Base-by-base conservation (phyloP, 2,797 vertebrate genomes). In the Euphonia xanthogaster region DNA sequence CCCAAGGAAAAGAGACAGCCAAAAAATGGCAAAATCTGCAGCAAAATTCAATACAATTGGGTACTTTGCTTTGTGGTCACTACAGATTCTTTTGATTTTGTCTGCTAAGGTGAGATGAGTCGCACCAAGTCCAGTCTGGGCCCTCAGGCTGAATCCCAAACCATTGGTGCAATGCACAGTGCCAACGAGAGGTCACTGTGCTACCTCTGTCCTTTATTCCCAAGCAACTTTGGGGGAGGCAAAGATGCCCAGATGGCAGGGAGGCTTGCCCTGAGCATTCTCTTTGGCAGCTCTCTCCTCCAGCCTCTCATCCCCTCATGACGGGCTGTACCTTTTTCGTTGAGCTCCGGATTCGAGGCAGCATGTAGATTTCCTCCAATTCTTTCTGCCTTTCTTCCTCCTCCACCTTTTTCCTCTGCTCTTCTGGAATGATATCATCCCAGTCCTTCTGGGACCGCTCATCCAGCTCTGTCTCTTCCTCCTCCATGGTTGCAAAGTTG, bases 401-500 rank as follows among this genome's bases (percentile, higher is more conserved):
- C 94, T 99, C 99, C 17, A 99, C 97, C 91, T 98, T 99, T 70
- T 98, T 98, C 37, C 99, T 98, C 93, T 99, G 99, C 40, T 99
- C 99, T 81, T 99, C 99, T 0, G 99, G 99, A 97, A 99, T 99
- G 80, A 99, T 99, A 19, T 99, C 98, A 2, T 99, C 99, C 99
- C 99, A 99, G 78, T 99, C 99, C 65, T 98, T 98, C 7, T 97
- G 86, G 12, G 95, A 92, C 55, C 95, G 98, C 13, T 99, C 99
- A 5, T 99, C 98, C 30, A 99, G 97, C n/a, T 99, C 98, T 5
- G 98, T 98, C 67, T 98, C 97, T 37, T 97, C 98, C 73, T 99
- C 99, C 76, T 99, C 99, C 99, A 99, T 99, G 25, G 98, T 99
- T 91, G 99, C 98, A 95, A 99, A 99, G 96, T 99, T 99, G 55